Percentiles rank a stretch among this genome's conserved stretches.
phyloP scores from a whole-genome alignment of 2,888 invertebrate genomes.

The Tupiocoris notatus region DNA sequence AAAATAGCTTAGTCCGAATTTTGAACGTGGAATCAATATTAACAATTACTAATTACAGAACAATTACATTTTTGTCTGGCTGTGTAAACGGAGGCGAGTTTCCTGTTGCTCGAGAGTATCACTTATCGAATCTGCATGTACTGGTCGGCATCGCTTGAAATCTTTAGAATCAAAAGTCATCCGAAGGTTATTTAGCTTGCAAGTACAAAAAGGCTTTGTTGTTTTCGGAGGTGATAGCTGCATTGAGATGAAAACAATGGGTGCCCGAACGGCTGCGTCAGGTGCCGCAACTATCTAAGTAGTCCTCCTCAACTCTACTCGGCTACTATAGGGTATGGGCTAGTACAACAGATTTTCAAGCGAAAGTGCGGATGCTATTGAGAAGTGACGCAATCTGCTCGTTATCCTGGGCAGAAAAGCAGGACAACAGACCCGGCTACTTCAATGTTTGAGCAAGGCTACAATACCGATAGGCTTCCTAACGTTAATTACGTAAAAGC shows the following conservation, averaged over 20 bases:
- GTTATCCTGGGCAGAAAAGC: not conserved
- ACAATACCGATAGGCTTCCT: too few species aligned
- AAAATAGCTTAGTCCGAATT: too few species aligned
- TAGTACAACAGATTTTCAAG: constrained; percentile 4
- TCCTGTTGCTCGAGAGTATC: too few species aligned
- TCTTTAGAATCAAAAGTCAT: not conserved
- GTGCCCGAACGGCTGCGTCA: constrained; percentile 16
- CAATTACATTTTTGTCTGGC: too few species aligned
- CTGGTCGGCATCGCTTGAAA: too few species aligned
- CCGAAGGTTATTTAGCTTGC: not conserved
- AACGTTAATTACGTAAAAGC: too few species aligned
- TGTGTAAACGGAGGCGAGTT: too few species aligned
- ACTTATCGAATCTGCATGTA: too few species aligned
- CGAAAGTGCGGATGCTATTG: constrained; percentile 24
- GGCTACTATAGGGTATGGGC: too few species aligned
- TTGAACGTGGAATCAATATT: too few species aligned
- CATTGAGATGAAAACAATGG: constrained; percentile 12
- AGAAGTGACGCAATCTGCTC: not conserved
- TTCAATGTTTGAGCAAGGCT: not conserved
- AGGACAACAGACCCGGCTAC: not conserved
- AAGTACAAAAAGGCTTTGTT: constrained; percentile 1
- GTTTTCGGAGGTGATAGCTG: constrained; percentile 3
- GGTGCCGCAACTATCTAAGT: constrained; percentile 16
- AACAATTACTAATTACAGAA: too few species aligned
- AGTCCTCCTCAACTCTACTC: constrained; percentile 11